phyloP scores from a whole-genome alignment of 2,113 vertebrate genomes.

The Pleuronectes platessa region DNA sequence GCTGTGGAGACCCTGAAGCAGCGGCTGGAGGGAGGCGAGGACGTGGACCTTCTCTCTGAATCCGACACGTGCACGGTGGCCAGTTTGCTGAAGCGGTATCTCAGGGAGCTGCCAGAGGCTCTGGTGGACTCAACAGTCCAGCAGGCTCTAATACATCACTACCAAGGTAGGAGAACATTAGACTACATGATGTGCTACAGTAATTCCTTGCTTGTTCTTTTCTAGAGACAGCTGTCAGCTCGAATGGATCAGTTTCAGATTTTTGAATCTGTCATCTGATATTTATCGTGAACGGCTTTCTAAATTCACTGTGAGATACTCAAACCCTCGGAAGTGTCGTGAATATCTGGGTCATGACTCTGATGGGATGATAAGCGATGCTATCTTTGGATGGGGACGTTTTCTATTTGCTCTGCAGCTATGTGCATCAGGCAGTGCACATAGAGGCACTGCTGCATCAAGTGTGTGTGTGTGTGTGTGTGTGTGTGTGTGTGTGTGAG shows the following conservation, averaged over 20 bases:
- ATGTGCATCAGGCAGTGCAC: not conserved
- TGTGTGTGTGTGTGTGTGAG: not conserved
- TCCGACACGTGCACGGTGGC: slow-evolving; percentile 86
- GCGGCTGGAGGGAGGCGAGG: slow-evolving; percentile 83
- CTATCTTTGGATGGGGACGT: slow-evolving; percentile 18
- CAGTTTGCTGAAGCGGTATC: slow-evolving; percentile 91
- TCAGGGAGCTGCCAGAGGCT: slow-evolving; percentile 89
- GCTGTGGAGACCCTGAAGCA: slow-evolving; percentile 86
- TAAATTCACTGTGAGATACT: not conserved
- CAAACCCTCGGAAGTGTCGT: slow-evolving; percentile 6
- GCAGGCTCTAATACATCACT: slow-evolving; percentile 83
- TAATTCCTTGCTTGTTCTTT: not conserved
- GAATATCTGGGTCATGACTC: slow-evolving; percentile 35
- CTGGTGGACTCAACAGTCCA: slow-evolving; percentile 84
- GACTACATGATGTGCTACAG: too few relatives aligned
- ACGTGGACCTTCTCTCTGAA: slow-evolving; percentile 82
- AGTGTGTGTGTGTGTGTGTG: not conserved
- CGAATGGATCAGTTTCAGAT: not conserved
- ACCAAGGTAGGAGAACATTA: slow-evolving; percentile 80
- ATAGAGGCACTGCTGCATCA: not conserved
- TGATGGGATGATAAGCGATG: not conserved
- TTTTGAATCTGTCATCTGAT: not conserved
- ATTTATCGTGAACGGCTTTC: not conserved
- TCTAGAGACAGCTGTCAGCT: not conserved
- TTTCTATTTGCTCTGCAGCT: not conserved